phyloP scores from a whole-genome alignment of 30 jellyfish, hydroid and myxozoan species.

The Calvadosia cruxmelitensis region DNA sequence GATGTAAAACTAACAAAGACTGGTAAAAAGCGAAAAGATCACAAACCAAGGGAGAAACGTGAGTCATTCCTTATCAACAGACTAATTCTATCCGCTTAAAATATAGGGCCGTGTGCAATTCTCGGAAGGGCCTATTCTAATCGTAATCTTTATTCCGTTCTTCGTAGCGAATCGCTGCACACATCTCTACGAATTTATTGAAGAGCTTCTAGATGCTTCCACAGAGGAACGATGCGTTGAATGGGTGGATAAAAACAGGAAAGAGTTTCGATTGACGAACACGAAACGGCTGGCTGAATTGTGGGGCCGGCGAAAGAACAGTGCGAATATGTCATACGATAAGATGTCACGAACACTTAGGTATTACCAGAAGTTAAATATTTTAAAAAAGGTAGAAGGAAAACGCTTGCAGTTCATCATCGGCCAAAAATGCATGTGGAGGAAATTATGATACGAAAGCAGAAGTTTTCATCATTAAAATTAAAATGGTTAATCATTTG shows the following conservation, averaged over 20 bases:
- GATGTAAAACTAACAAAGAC: neutral
- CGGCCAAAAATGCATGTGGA: constrained; percentile 77
- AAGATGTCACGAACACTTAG: constrained; percentile 62
- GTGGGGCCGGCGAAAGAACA: constrained; percentile 61
- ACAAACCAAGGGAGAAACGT: neutral
- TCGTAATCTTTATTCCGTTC: too few relatives aligned
- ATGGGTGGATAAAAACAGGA: constrained; percentile 34
- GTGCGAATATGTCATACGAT: constrained; percentile 60
- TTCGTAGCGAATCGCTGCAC: constrained; percentile 66
- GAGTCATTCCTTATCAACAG: too few relatives aligned
- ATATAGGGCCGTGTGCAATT: too few relatives aligned
- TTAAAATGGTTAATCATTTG: too few relatives aligned
- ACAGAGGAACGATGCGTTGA: constrained; percentile 11
- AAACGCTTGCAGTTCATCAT: constrained; percentile 57
- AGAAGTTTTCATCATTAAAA: too few relatives aligned
- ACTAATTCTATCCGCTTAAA: too few relatives aligned
- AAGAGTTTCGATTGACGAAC: constrained; percentile 49
- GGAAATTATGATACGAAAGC: constrained; percentile 11
- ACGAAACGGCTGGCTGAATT: constrained; percentile 57
- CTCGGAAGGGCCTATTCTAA: too few relatives aligned
- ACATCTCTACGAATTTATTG: constrained; percentile 67
- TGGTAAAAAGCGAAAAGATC: neutral
- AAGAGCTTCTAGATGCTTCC: constrained; percentile 30
- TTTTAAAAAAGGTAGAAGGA: constrained; percentile 62
- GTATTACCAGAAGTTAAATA: constrained; percentile 56